Base-by-base conservation (phyloP, 2,113 vertebrate species). In the Oryzias javanicus region DNA sequence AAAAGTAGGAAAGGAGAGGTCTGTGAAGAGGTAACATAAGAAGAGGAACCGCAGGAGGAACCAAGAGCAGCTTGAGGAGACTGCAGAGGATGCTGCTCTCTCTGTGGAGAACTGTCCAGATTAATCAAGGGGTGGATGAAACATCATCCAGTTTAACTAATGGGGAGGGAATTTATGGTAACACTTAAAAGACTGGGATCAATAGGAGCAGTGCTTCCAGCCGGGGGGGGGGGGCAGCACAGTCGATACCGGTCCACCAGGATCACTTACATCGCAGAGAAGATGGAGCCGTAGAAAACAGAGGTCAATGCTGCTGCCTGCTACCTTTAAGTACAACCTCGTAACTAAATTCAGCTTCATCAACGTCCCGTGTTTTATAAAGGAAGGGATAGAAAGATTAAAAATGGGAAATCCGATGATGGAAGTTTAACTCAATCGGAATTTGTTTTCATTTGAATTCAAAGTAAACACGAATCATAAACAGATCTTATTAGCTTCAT, bases 141-240 rank as follows among this genome's bases (percentile, higher is more conserved):
- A 68, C 24, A 22, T 66, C 52, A 53, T 79, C 74, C 76, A 56
- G 75, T 81, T 88, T 79, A 76, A 79, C 67, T 86, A 88, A 85
- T 89, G 86, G 79, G 83, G 77, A 77, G 78, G 76, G 80, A 86
- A 88, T 91, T 91, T 91, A 91, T 90, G 87, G 88, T 81, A 90
- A 91, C 90, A 89, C 90, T 91, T 88, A 90, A 87, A n/a, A 83
- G 84, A 86, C 84, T 80, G 73, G 68, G 80, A 90, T 91, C 89
- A 84, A 92, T 91, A 88, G 75, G 49, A 65, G 70, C 61, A 41
- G 41, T 15, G 55, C 77, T 72, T 82, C 65, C 57, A 86, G 71
- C 40, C n/a, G 46, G 67, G 50, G 75, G 64, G 70, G 22, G 55
- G 63, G 70, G 46, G 53, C 60, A 46, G 42, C n/a, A 20, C 54